Evolutionary conservation across 2,888 invertebrate species (phyloP), one percentile per base, ranked within the genome.

Genomic region (Agonopterix heracliana): DNA sequence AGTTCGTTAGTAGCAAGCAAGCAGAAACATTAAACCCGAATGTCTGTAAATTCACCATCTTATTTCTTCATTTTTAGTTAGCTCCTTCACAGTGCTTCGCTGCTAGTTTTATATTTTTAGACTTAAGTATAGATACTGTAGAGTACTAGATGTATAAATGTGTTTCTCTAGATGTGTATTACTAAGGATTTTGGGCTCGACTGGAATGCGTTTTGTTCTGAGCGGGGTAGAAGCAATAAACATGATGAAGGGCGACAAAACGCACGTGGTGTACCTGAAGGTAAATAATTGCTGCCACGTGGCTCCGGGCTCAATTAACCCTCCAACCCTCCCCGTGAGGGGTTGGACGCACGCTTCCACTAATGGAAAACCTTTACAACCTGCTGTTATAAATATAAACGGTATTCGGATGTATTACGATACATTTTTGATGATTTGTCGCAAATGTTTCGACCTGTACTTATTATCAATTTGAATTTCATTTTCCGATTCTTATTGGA

Each of bases 201-300:
- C 38, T 4, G 38, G 4, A 10, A 11, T 38, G n/a, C n/a, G 4
- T n/a, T n/a, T 11, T 38, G 38, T 3, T 11, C n/a, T 38, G 38
- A 11, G 1, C 38, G 38, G n/a, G 3, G 38, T 38, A 10, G 11
- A 10, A 38, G 38, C 38, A 11, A 11, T 10, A n/a, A 11, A 1
- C 10, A 40, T 12, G 26, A 13, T 34, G 42, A 43, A 50, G 49
- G 55, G 46, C 43, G 36, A 44, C 48, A 46, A 53, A 26, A 54
- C 62, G 62, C 87, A 86, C 87, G 87, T 86, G 87, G 79, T 53
- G 64, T 54, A 74, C 72, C 73, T 78, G 71, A 62, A 76, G 73
- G 87, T 88, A 87, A 88, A 87, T 88, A 87, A 87, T 88, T 87
- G 83, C 55, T 78, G 54, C 76, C 87, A 88, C 87, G 87, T 87